Base-by-base conservation (phyloP, 2,113 vertebrate genomes). In the Craseonycteris thonglongyai region DNA sequence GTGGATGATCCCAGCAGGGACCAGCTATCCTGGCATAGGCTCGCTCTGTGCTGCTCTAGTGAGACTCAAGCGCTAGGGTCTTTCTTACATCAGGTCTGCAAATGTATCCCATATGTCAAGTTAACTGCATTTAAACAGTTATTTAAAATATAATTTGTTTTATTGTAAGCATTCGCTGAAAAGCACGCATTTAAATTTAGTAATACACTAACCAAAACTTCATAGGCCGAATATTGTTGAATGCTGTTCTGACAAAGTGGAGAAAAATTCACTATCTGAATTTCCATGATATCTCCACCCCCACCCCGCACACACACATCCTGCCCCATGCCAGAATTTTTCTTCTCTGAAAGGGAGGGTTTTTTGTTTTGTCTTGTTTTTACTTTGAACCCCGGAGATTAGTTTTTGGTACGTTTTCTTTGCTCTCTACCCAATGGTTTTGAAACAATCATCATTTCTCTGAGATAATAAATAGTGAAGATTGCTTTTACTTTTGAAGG, bases 361-460 rank as follows among this genome's bases (percentile, higher is more conserved):
- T 35, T 81, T 88, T 47, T 66, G 59, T 61, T 68, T 59, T 74
- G 45, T 83, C 92, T 88, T 88, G 24, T 83, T 95, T 92, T 84
- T 6, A 63, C 91, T 96, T 88, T 76, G 91, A 95, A 88, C 58
- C 79, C 91, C 56, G 0, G 7, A 58, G 90, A 94, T 72, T 40
- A 61, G 33, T 76, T 63, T 49, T 49, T 76, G 72, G 91, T 81
- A 68, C 15, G 40, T 71, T 58, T 84, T 90, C 96, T 95, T 84
- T 84, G 76, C 84, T 45, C 65, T 89, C 38, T 38, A 83, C 81
- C 71, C 40, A 81, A 86, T 26, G 59, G 81, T 94, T 96, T 93
- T 75, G 68, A 94, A 95, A 92, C 5, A 61, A 75, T 71, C 94
- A 72, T 95, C 95, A 18, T 90, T 96, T 96, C 79, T 90, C 81